Conservation (phyloP, 2,888 invertebrate genomes). For the Mesorhabditis belari region DNA sequence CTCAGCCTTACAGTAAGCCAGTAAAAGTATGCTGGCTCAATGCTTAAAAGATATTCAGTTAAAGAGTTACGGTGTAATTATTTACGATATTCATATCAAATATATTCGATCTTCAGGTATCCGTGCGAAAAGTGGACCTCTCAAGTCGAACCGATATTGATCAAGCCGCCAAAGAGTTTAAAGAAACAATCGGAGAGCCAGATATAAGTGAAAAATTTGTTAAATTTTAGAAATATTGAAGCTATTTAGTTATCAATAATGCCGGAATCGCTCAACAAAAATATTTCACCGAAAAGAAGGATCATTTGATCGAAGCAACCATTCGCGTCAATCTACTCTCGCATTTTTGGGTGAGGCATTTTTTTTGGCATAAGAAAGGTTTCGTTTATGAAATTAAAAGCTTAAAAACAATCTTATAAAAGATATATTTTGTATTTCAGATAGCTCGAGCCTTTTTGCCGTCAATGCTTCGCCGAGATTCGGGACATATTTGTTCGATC, state of each 20-base stretch:
- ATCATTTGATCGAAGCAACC: not conserved
- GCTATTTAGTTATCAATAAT: not conserved
- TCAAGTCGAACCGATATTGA: not conserved
- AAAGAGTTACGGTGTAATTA: no score
- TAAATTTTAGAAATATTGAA: not conserved
- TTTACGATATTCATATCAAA: no score
- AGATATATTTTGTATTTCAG: not conserved
- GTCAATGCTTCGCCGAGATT: not conserved
- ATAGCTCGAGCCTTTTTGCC: not conserved
- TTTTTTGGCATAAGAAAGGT: no score
- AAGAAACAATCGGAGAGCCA: not conserved
- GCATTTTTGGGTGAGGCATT: not conserved
- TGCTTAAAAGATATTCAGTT: no score
- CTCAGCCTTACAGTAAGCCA: no score
- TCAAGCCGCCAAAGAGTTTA: not conserved
- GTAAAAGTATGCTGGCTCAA: no score
- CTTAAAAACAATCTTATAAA: not conserved
- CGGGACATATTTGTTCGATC: not conserved
- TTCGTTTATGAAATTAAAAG: not conserved
- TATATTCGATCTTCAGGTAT: no score
- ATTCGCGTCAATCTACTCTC: not conserved
- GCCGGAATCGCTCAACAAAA: not conserved
- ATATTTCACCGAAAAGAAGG: not conserved
- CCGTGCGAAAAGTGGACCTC: not conserved
- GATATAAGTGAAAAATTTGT: not conserved